Conservation (phyloP, 2,113 vertebrate genomes). For the Anoura caudifer region DNA sequence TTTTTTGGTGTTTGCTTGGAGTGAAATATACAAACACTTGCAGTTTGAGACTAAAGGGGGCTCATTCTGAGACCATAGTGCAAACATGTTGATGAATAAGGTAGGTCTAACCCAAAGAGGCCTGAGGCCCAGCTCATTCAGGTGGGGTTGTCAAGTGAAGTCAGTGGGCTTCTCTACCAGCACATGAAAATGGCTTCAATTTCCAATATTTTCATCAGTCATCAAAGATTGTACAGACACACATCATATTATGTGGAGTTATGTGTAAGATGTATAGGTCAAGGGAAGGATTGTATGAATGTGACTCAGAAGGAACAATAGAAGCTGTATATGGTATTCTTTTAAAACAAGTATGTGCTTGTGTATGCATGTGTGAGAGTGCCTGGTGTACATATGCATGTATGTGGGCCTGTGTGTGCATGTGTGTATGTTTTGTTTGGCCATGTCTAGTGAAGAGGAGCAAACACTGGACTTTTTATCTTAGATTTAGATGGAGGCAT, state of each 20-base stretch:
- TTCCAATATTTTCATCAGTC: not conserved
- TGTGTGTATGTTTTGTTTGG: not conserved
- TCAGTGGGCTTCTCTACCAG: not conserved
- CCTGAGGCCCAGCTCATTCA: not conserved
- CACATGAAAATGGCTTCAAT: not conserved
- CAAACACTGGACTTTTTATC: not conserved
- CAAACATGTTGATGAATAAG: not conserved
- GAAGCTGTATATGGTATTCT: not conserved
- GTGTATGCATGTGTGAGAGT: not conserved
- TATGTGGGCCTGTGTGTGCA: not conserved
- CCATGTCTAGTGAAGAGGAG: not conserved
- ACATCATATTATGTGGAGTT: not conserved
- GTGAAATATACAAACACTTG: not conserved
- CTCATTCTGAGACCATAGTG: not conserved
- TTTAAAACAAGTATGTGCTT: not conserved
- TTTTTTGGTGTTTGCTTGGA: not conserved
- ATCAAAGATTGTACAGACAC: not conserved
- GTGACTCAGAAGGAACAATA: not conserved
- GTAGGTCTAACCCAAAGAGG: not conserved
- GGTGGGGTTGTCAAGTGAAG: not conserved
- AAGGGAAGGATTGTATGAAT: not conserved
- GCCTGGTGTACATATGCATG: too few relatives aligned
- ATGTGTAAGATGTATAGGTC: not conserved
- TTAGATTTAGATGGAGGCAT: not conserved
- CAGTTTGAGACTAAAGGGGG: constrained; percentile 30